Evolutionary conservation across 2,113 vertebrate genomes (phyloP), one percentile per base, ranked within the genome.

Genomic region (Riparia riparia): DNA sequence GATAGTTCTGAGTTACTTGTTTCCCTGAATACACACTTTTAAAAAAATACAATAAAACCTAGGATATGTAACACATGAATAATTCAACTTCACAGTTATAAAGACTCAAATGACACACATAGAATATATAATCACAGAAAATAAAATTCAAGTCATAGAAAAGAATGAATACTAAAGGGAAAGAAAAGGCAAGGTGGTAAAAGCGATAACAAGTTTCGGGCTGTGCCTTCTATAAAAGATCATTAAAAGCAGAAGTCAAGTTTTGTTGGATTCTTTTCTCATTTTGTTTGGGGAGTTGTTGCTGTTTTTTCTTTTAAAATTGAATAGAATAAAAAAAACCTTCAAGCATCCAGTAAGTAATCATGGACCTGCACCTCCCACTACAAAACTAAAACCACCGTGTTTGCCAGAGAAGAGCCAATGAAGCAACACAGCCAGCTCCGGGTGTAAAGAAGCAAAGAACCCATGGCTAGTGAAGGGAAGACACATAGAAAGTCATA

Each of bases 41-140:
- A 45, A 94, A 94, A 95, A 96, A 97, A 96, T 95, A 58, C 95
- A 98, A 92, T 96, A 97, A 96, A 98, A 97, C 96, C 97, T 95
- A 98, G 93, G 96, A 98, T 98, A 98, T 98, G 98, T 98, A 99
- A 99, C 98, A 98, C 98, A 98, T 98, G 98, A 99, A 98, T 98
- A 98, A 98, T 98, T 98, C 97, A 99, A 98, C 97, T 99, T 99
- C 98, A 99, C 98, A 98, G 98, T 99, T 99, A 99, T 98, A 99
- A 99, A 99, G 99, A 99, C 98, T 98, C 97, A 98, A 99, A 99
- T 98, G 98, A 98, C 97, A 98, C 96, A 98, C 97, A 98, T 86
- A 98, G 97, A 98, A 98, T 98, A 98, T 96, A 96, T 91, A 98
- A 97, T 97, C 95, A 98, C 85, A 97, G 96, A 96, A 98, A 98